These are phyloP conservation scores for Chaenocephalus aceratus DNA, from an alignment of 2,113 vertebrate species.

Conservation along the genomic window DNA sequence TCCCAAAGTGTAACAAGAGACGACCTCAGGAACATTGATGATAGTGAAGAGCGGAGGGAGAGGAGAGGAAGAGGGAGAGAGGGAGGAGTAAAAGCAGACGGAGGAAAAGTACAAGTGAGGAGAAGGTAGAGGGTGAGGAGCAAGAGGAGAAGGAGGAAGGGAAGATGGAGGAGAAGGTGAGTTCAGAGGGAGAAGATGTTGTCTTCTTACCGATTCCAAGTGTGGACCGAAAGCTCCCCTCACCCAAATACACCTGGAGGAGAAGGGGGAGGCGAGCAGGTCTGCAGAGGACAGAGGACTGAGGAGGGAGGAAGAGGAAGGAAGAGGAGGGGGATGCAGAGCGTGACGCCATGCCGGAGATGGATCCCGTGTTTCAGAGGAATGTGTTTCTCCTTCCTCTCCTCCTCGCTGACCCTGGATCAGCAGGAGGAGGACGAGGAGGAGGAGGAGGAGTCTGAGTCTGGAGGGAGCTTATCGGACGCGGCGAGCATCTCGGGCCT, in stretches of 20 bases:
- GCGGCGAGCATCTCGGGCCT: conserved; percentile 82
- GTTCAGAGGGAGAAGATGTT: conserved; percentile 23
- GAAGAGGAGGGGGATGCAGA: conserved; percentile 23
- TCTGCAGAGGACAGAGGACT: conserved; percentile 53
- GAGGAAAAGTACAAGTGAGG: conserved; percentile 41
- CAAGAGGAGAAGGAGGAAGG: conserved; percentile 16
- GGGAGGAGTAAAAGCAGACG: conserved; percentile 25
- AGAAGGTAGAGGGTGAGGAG: conserved; percentile 13
- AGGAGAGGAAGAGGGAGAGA: conserved; percentile 32
- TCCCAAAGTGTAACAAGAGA: conserved; percentile 79
- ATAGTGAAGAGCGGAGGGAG: conserved; percentile 44
- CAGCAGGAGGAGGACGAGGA: conserved; percentile 46
- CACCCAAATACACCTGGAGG: conserved; percentile 47
- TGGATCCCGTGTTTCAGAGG: conserved; percentile 34
- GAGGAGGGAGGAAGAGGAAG: conserved; percentile 29
- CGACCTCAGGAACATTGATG: conserved; percentile 44
- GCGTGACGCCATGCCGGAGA: neutral
- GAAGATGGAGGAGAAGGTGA: conserved; percentile 11
- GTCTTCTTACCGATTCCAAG: conserved; percentile 64
- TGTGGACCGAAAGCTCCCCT: conserved; percentile 54
- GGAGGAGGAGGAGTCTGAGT: conserved; percentile 68
- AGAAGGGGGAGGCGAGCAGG: neutral
- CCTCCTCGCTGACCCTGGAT: conserved; percentile 46
- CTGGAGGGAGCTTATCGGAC: conserved; percentile 75
- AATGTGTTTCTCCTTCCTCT: conserved; percentile 82